A percentile compares a stretch with the other conserved stretches of the same genome.
These are phyloP conservation scores for Dendrocopos noguchii DNA, from an alignment of 2,113 vertebrate species.

Conservation along the genomic window DNA sequence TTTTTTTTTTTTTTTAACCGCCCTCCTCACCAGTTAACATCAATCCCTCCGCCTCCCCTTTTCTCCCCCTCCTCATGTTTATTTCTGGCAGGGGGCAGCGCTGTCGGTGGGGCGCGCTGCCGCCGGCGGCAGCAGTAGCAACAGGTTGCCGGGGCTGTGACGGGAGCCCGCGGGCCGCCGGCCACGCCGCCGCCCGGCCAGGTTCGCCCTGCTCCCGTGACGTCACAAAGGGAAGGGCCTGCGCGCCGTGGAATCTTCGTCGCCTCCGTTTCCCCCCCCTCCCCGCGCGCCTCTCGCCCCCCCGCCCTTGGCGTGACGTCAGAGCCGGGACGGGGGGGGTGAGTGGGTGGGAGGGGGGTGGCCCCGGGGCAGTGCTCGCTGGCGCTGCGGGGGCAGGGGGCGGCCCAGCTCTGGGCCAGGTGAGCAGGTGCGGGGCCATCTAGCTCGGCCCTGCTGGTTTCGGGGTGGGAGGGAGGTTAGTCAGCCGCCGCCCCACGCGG, in stretches of 20 bases:
- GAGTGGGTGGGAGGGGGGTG: not conserved
- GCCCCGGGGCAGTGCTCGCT: not conserved
- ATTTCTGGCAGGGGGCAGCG: not conserved
- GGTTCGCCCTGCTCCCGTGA: slow-evolving; percentile 73
- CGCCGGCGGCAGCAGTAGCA: not conserved
- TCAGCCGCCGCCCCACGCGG: not conserved
- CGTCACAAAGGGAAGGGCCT: slow-evolving; percentile 79
- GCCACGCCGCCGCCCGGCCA: slow-evolving; percentile 54
- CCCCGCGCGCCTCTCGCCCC: not conserved
- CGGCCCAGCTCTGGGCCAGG: not conserved
- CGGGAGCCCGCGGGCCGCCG: slow-evolving; percentile 17
- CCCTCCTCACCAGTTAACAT: too few species aligned
- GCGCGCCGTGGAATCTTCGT: slow-evolving; percentile 59
- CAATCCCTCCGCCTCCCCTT: too few species aligned
- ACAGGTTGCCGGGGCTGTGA: slow-evolving; percentile 53
- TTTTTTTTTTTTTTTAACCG: not conserved
- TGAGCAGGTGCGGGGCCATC: slow-evolving; percentile 6
- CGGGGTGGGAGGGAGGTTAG: not conserved
- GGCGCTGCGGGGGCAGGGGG: not conserved
- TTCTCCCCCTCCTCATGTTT: not conserved
- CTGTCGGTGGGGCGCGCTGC: not conserved
- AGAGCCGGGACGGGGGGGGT: slow-evolving; percentile 47
- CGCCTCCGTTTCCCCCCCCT: not conserved
- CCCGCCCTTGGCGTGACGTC: slow-evolving; percentile 63
- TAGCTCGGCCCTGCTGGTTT: not conserved